Evolutionary conservation across 2,113 vertebrate species (phyloP).

Genomic region (Speoplatyrhinus poulsoni): DNA sequence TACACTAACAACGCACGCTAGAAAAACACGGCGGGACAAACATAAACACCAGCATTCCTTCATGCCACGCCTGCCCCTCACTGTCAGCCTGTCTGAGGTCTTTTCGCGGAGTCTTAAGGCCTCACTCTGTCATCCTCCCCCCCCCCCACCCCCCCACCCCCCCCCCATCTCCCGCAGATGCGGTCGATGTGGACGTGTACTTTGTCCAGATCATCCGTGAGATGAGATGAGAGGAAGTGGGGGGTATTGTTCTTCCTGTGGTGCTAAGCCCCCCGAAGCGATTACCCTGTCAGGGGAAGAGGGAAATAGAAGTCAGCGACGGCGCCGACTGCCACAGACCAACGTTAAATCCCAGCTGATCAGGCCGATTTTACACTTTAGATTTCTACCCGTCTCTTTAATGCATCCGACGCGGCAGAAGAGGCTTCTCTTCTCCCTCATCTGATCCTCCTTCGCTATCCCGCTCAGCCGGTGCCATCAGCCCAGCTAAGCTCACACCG

Average conservation of each 20-base stretch:
- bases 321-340: constrained; percentile 77
- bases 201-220: constrained; percentile 76
- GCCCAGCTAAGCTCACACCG: constrained; percentile 70
- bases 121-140: constrained; percentile 9
- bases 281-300: constrained; percentile 79
- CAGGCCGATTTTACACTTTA: constrained; percentile 79
- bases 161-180: constrained; percentile 56
- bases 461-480: constrained; percentile 71
- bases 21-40: neutral
- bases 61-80: no score
- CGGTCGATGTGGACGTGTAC: constrained; percentile 69
- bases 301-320: constrained; percentile 67
- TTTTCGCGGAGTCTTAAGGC: no score
- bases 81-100: no score
- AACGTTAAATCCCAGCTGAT: constrained; percentile 81
- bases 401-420: constrained; percentile 72
- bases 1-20: neutral
- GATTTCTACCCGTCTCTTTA: constrained; percentile 77
- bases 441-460: constrained; percentile 75
- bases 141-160: constrained; percentile 18
- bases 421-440: constrained; percentile 74
- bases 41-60: neutral
- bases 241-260: constrained; percentile 77
- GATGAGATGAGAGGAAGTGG: constrained; percentile 79
- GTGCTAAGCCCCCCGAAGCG: constrained; percentile 74